phyloP scores from a whole-genome alignment of 2,113 vertebrate genomes.

The Maccullochella peelii region DNA sequence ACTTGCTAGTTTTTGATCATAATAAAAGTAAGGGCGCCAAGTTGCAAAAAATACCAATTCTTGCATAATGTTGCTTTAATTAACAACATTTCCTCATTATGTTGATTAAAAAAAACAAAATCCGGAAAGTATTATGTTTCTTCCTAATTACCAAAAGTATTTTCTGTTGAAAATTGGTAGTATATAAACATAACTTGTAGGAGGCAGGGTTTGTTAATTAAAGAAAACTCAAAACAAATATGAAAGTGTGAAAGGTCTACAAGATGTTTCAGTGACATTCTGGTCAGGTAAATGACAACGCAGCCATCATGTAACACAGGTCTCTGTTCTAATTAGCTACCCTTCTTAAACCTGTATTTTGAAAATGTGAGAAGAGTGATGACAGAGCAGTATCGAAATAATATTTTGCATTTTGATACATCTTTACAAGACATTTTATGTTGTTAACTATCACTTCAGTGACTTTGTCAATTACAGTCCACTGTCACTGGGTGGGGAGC shows the following conservation, averaged over 20 bases:
- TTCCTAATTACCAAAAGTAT: neutral
- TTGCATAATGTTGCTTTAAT: no score
- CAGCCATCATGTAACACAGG: neutral
- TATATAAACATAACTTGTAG: neutral
- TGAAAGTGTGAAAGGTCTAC: neutral
- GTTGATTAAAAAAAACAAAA: neutral
- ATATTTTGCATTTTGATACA: neutral
- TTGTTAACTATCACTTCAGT: neutral
- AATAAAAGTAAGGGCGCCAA: no score
- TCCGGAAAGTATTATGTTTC: neutral
- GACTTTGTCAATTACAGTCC: neutral
- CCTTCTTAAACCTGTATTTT: neutral
- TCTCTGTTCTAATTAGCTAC: slow-evolving; percentile 3
- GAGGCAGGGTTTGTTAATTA: neutral
- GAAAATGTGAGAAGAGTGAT: neutral
- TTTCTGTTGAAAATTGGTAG: neutral
- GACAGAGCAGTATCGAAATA: neutral
- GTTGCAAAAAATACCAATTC: no score
- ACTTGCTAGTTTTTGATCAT: no score
- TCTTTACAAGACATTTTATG: neutral
- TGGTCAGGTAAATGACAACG: neutral
- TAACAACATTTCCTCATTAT: neutral
- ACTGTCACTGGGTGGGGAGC: neutral
- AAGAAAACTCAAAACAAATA: neutral
- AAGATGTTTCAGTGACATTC: neutral